Base-by-base conservation (phyloP, 2,888 invertebrate genomes). In the Apoda limacodes region DNA sequence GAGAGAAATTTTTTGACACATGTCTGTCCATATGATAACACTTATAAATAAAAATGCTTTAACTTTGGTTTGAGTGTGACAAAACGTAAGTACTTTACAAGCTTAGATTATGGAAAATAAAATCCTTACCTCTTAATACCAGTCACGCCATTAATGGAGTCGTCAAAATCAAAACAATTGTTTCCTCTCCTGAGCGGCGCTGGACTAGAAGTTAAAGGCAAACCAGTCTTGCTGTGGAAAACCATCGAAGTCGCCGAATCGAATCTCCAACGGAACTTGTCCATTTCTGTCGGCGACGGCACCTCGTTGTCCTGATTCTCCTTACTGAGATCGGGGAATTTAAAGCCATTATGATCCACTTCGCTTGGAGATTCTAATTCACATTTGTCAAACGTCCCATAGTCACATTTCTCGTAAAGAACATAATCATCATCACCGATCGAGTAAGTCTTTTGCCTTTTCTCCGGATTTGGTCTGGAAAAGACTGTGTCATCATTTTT, bases 81-180 rank as follows among this genome's bases (percentile, higher is more conserved):
- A n/a, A n/a, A n/a, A n/a, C n/a, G n/a, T n/a, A n/a, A n/a, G n/a
- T n/a, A n/a, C n/a, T n/a, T n/a, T n/a, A n/a, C n/a, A n/a, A n/a
- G n/a, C n/a, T n/a, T n/a, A n/a, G n/a, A n/a, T n/a, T n/a, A n/a
- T n/a, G n/a, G n/a, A n/a, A n/a, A n/a, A n/a, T n/a, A n/a, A n/a
- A n/a, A n/a, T n/a, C n/a, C n/a, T n/a, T 56, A 92, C 92, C 90
- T 92, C 74, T 91, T 88, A 45, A 92, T 92, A 22, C 91, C 90
- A 32, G 89, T 88, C 14, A 90, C 88, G 5, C 88, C 88, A 46
- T 87, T 88, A 41, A 93, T 85, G 21, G 88, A 86, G 50, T 89
- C 89, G 68, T 94, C 94, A 53, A 89, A 94, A 58, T 92, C 92
- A 61, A 94, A 93, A 52, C 90, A 86, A 31, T 87, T 86, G 43